A percentile compares a stretch with the other conserved stretches of the same genome.
phyloP scores from a whole-genome alignment of 2,888 invertebrate genomes.

The Xylophagus ater region DNA sequence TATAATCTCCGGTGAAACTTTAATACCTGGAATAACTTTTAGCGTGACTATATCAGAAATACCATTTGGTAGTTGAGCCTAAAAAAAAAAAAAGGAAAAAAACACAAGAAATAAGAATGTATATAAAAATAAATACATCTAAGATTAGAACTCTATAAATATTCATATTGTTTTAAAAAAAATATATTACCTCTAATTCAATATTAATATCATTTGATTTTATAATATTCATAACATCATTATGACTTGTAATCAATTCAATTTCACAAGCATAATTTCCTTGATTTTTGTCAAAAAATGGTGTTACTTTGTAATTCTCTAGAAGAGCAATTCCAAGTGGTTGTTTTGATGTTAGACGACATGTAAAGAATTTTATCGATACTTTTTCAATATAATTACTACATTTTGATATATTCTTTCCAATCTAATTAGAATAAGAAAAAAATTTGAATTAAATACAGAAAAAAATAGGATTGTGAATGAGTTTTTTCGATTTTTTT shows the following conservation, averaged over 20 bases:
- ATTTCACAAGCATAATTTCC: constrained; percentile 36
- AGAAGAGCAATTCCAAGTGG: constrained; percentile 26
- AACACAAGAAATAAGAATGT: constrained; percentile 7
- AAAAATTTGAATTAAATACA: too few relatives aligned
- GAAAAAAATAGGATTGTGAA: too few relatives aligned
- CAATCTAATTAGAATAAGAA: constrained; percentile 25
- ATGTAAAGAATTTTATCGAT: constrained; percentile 30
- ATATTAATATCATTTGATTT: constrained; percentile 33
- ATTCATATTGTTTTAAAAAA: background rate
- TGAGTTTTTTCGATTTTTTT: too few relatives aligned
- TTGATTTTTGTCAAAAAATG: constrained; percentile 29
- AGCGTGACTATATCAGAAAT: constrained; percentile 30
- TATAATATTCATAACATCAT: constrained; percentile 30
- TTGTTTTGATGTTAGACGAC: constrained; percentile 31
- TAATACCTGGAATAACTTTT: constrained; percentile 36
- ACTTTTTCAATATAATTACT: constrained; percentile 26
- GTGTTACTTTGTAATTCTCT: constrained; percentile 29
- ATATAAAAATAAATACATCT: constrained; percentile 2
- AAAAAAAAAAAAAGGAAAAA: constrained; percentile 10
- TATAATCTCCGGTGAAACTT: constrained; percentile 28
- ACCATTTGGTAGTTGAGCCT: constrained; percentile 34
- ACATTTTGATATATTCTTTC: constrained; percentile 34
- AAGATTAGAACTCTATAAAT: background rate
- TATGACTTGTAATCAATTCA: constrained; percentile 27
- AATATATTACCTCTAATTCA: constrained; percentile 30